Percentiles rank a stretch among this genome's conserved stretches.
Evolutionary conservation across 2,888 invertebrate genomes (phyloP).

Genomic region (Agrenia bidenticulata): DNA sequence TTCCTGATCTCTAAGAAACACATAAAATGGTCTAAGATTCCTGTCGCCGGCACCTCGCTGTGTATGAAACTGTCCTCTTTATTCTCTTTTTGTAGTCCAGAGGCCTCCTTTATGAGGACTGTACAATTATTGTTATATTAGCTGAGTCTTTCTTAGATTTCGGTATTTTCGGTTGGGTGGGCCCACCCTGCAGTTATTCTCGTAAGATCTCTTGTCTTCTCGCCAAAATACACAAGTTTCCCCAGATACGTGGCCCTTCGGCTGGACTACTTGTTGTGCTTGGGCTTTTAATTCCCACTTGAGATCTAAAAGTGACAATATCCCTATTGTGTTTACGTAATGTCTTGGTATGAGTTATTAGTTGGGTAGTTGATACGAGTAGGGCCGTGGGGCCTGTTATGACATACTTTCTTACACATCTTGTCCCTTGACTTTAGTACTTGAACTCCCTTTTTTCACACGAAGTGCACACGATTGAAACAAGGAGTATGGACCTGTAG

Average conservation of each 20-base stretch:
- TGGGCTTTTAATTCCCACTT: no score
- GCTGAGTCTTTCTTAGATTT: slow-evolving; percentile 1
- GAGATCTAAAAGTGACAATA: no score
- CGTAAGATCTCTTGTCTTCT: slow-evolving; percentile 24
- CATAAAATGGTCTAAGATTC: slow-evolving; percentile 41
- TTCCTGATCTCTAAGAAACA: slow-evolving; percentile 19
- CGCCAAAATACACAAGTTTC: slow-evolving; percentile 23
- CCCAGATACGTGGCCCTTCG: neutral
- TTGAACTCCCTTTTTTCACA: no score
- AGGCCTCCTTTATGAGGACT: neutral
- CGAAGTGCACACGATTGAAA: no score
- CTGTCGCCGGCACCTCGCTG: slow-evolving; percentile 47
- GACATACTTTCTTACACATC: no score
- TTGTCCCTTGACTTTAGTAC: no score
- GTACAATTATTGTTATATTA: neutral
- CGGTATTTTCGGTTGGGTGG: slow-evolving; percentile 2
- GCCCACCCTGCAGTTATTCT: slow-evolving; percentile 26
- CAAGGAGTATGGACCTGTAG: no score
- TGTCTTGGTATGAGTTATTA: no score
- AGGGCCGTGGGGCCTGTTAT: no score
- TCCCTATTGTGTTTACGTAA: no score
- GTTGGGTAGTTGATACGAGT: no score
- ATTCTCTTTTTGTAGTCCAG: slow-evolving; percentile 11
- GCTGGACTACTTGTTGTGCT: no score
- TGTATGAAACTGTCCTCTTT: slow-evolving; percentile 25